A percentile compares a stretch with the other conserved stretches of the same genome.
Evolutionary conservation across 2,113 vertebrate species (phyloP).

Genomic region (Craseonycteris thonglongyai): DNA sequence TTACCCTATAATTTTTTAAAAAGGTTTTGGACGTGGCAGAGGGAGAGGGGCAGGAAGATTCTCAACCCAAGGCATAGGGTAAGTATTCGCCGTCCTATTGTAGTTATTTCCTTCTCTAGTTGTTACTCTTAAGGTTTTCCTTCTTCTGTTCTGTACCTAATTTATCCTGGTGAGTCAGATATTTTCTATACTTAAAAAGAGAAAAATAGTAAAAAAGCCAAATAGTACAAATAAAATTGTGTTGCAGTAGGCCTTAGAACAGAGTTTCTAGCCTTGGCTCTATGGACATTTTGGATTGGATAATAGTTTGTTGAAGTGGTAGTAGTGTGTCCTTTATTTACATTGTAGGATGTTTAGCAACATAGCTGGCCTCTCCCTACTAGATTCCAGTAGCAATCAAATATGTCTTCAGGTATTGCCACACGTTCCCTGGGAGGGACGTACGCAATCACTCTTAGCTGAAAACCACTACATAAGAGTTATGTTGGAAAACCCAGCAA

Average conservation of each 20-base stretch:
- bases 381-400: not conserved
- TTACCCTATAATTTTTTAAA: slow-evolving; percentile 39
- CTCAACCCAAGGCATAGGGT: slow-evolving; percentile 96
- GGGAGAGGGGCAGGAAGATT: slow-evolving; percentile 92
- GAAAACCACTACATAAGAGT: not conserved
- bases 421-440: not conserved
- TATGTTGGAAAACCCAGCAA: not conserved
- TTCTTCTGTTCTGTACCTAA: not conserved
- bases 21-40: slow-evolving; percentile 89
- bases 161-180: not conserved
- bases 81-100: slow-evolving; percentile 69
- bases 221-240: not conserved
- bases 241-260: not conserved
- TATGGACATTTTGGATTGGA: not conserved
- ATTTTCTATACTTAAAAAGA: not conserved
- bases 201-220: not conserved
- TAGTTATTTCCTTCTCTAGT: not conserved
- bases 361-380: not conserved
- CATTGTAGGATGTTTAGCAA: not conserved
- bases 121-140: not conserved
- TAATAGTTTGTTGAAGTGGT: not conserved
- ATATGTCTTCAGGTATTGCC: too few relatives aligned
- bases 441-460: not conserved
- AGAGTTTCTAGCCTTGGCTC: not conserved
- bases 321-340: not conserved